A percentile compares a stretch with the other conserved stretches of the same genome.
phyloP scores from a whole-genome alignment of 2,113 vertebrate genomes.

The Turnix velox region DNA sequence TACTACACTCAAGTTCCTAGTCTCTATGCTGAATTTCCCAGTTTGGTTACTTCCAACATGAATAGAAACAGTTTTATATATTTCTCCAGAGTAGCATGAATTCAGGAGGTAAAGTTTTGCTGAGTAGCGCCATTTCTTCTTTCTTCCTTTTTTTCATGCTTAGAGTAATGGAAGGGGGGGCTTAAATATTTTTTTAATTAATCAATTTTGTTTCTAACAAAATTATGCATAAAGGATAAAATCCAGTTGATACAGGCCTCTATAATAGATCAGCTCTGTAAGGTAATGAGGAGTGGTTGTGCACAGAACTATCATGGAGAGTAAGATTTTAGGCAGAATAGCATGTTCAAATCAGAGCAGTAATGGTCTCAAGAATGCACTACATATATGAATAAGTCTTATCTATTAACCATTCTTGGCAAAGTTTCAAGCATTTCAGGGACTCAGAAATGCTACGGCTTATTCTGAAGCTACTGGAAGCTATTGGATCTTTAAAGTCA shows the following conservation, averaged over 20 bases:
- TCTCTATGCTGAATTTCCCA: neutral
- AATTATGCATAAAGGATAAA: neutral
- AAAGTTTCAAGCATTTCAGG: neutral
- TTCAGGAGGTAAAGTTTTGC: neutral
- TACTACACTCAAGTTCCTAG: neutral
- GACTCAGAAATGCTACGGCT: fast-evolving
- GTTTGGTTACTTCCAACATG: neutral
- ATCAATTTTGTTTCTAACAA: neutral
- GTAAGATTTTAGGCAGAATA: neutral
- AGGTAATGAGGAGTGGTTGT: neutral
- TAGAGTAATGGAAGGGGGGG: neutral
- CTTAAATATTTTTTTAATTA: neutral
- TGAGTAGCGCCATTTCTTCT: neutral
- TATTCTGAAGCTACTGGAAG: neutral
- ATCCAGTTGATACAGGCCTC: neutral
- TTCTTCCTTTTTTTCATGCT: neutral
- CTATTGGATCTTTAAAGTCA: neutral
- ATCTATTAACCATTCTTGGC: neutral
- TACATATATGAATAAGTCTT: neutral
- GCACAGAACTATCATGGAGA: neutral
- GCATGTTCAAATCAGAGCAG: neutral
- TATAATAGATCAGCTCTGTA: neutral
- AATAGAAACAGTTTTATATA: neutral
- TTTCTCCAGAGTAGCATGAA: neutral
- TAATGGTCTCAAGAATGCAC: neutral